These are phyloP conservation scores for Portunus trituberculatus DNA, from an alignment of 1,140 invertebrate genomes.

Conservation along the genomic window DNA sequence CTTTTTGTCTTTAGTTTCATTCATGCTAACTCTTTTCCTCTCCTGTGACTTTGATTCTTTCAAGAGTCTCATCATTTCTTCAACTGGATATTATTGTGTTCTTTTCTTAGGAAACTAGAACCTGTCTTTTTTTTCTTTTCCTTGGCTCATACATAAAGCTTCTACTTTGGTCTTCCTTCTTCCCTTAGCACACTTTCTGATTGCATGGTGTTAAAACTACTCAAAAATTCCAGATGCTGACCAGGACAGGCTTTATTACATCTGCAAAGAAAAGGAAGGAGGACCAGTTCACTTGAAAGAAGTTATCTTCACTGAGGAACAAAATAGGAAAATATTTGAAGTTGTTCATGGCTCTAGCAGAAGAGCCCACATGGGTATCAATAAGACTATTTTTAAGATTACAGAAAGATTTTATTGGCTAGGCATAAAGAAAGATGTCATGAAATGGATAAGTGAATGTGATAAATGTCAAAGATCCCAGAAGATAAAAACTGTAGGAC, in stretches of 20 bases:
- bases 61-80: no score
- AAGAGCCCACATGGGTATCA: not conserved
- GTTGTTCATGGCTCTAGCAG: conserved; percentile 24
- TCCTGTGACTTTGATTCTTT: no score
- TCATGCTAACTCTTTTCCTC: no score
- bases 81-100: no score
- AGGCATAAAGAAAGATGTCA: not conserved
- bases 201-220: no score
- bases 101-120: no score
- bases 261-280: not conserved
- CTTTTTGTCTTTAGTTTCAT: no score
- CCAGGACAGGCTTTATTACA: not conserved
- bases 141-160: no score
- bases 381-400: not conserved
- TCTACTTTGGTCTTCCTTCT: no score
- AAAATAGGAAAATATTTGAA: not conserved
- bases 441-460: conserved; percentile 1
- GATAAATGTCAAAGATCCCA: not conserved
- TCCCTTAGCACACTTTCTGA: no score
- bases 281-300: not conserved
- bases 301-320: not conserved
- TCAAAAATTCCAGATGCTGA: not conserved
- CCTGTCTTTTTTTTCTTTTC: no score
- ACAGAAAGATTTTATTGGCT: not conserved
- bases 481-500: not conserved